phyloP scores from a whole-genome alignment of 2,113 vertebrate species.

The Thinocorus orbignyianus region DNA sequence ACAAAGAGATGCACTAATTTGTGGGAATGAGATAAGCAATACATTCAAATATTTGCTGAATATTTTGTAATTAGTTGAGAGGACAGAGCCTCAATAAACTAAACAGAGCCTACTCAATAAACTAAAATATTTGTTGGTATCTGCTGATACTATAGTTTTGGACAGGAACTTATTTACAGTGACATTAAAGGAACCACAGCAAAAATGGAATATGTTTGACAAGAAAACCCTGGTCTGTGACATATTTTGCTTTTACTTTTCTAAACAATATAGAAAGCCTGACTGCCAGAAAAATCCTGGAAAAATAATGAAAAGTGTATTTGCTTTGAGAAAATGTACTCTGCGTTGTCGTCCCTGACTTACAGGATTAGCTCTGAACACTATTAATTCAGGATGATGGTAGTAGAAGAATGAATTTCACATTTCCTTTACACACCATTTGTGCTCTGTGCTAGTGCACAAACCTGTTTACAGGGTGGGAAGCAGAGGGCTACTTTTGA shows the following conservation, averaged over 20 bases:
- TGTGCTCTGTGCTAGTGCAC: not conserved
- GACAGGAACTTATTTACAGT: not conserved
- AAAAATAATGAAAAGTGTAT: not conserved
- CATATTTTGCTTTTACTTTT: not conserved
- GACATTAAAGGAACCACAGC: not conserved
- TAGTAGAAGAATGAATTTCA: not conserved
- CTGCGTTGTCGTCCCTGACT: not conserved
- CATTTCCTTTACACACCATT: not conserved
- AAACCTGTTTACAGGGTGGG: not conserved
- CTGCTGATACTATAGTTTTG: not conserved
- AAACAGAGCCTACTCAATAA: constrained; percentile 16
- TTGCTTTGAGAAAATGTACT: not conserved
- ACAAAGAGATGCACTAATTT: constrained; percentile 64
- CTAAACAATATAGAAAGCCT: not conserved
- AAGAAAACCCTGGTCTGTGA: not conserved
- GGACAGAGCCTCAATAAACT: constrained; percentile 37
- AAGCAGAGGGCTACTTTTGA: not conserved
- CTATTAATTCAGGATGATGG: not conserved
- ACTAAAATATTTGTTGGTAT: not conserved
- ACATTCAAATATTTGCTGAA: constrained; percentile 78
- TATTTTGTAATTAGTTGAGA: constrained; percentile 74
- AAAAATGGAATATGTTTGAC: not conserved
- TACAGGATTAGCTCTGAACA: not conserved
- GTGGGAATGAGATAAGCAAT: constrained; percentile 58
- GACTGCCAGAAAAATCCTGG: not conserved